Base-by-base conservation (phyloP, 2,888 invertebrate species). In the Pantelozetes paolii region DNA sequence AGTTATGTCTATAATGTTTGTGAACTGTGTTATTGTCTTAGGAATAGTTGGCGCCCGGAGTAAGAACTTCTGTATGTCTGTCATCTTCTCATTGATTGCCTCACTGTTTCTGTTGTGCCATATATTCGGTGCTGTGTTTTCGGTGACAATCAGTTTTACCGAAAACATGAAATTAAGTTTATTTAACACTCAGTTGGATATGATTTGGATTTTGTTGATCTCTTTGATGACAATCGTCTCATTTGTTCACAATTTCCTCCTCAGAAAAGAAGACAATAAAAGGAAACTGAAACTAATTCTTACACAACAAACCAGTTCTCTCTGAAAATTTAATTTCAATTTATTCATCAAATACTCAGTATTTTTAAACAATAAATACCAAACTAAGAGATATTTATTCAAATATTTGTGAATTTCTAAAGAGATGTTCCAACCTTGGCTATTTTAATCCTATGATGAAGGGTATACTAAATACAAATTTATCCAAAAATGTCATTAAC, bases 21-120 rank as follows among this genome's bases (percentile, higher is more conserved):
- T 20, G 23, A 54, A 54, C 23, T 20, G 18, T 20, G 54, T 26
- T 9, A 20, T 54, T 9, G 54, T 20, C 9, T 3, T 54, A 6
- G 54, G 54, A 20, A 54, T 54, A n/a, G 54, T 54, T 20, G 54
- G 54, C 54, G 54, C 54, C 54, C 54, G 54, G 8, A 54, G 23
- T 26, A 54, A 54, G 54, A 54, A 54, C 54, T 23, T 54, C 5
- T 54, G 5, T 20, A 54, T 54, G 54, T 54, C 54, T 6, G 11
- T n/a, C n/a, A 54, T 54, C n/a, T 54, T 54, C 26, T 23, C 54
- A 54, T 2, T 23, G 5, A 54, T 54, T 23, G 2, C 23, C 23
- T 23, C 54, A 6, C 20, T 54, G 2, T 20, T 54, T 18, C 26
- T 54, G 23, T 2, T 54, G 23, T n/a, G n/a, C 6, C 54, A 54